Evolutionary conservation across 2,113 vertebrate species (phyloP), one percentile per base, ranked within the genome.

Genomic region (Vanacampus margaritifer): DNA sequence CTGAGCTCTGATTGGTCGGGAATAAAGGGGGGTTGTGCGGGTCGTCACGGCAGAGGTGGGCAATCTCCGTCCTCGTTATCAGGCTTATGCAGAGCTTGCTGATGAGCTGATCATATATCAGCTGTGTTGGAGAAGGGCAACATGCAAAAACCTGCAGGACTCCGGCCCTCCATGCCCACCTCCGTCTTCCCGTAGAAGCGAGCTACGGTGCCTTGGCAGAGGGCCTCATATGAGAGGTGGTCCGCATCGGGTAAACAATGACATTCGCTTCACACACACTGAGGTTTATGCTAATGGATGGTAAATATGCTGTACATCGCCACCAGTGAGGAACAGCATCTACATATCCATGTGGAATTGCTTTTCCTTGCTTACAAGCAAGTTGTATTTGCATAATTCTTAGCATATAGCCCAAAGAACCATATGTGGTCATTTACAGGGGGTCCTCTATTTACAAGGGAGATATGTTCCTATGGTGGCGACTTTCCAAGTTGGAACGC

Each of bases 161-260:
- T n/a, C n/a, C n/a, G n/a, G n/a, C n/a, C n/a, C n/a, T n/a, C n/a
- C n/a, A n/a, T n/a, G n/a, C n/a, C n/a, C n/a, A n/a, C n/a, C n/a
- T n/a, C n/a, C n/a, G n/a, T n/a, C 80, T 85, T 78, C 79, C 69
- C 63, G 67, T 81, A 83, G 85, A n/a, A n/a, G n/a, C n/a, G n/a
- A 85, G 84, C 84, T 78, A 32, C 4, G 79, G 84, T 78, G 79
- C 68, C 66, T 78, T 50, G 51, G 72, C 72, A 61, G 79, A 72
- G 68, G 69, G 68, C 50, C 68, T 65, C 69, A 75, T 77, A 74
- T 61, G 80, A 77, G 72, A 80, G 70, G 69, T 77, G 66, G 75
- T 81, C 73, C 72, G 74, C 43, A 79, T 37, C 72, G 69, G 64
- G 69, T 85, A 80, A 85, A 86, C 74, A 74, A 75, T 76, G 76